Conservation (phyloP, 1,140 invertebrate species). For the Antheraea mylitta region DNA sequence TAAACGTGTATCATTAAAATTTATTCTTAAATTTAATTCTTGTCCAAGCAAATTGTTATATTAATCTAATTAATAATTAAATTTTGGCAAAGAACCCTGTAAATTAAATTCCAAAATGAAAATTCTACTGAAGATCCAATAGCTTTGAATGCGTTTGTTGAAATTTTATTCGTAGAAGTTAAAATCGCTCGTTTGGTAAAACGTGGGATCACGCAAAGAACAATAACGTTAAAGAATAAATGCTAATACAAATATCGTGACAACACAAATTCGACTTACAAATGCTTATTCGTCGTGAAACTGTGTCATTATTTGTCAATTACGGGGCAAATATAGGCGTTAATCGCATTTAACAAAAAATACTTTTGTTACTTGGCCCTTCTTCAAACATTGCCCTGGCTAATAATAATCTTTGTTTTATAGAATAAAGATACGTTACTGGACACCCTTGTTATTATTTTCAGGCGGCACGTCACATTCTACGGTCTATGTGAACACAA, state of each 20-base stretch:
- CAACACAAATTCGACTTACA: neutral
- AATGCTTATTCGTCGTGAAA: neutral
- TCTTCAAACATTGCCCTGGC: no score
- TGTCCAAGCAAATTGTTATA: no score
- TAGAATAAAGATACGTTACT: neutral
- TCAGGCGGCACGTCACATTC: no score
- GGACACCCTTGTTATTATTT: no score
- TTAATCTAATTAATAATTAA: no score
- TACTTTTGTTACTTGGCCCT: neutral
- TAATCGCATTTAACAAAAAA: neutral
- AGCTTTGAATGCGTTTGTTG: no score
- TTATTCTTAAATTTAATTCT: no score
- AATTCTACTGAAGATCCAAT: no score
- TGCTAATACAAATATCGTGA: conserved; percentile 3
- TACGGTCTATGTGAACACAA: no score
- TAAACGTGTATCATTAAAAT: no score
- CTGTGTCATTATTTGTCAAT: neutral
- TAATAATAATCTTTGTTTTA: neutral
- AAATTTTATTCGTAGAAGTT: neutral
- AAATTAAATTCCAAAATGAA: no score
- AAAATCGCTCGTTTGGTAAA: neutral
- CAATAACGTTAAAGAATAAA: neutral
- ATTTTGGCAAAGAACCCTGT: no score
- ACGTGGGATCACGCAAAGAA: neutral
- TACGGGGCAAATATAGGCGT: neutral